A percentile compares a stretch with the other conserved stretches of the same genome.
These are phyloP conservation scores for Phyllotreta cruciferae DNA, from an alignment of 2,888 invertebrate species.

Conservation along the genomic window DNA sequence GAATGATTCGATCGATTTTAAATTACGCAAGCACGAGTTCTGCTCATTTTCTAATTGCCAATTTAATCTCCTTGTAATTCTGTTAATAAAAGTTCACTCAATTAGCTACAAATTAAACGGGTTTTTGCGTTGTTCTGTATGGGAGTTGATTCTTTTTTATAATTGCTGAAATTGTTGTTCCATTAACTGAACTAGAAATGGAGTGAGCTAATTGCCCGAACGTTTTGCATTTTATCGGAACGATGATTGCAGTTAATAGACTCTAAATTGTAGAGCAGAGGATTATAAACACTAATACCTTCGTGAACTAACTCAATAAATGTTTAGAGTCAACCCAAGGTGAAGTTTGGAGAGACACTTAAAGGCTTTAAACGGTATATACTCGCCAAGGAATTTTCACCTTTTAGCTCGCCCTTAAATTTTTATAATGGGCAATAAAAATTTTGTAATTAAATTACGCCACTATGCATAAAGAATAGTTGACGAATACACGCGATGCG, in stretches of 20 bases:
- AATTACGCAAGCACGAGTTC: constrained; percentile 20
- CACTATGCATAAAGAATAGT: no score
- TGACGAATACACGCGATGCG: no score
- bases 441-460: no score
- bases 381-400: constrained; percentile 4
- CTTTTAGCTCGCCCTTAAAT: not conserved
- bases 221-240: constrained; percentile 36
- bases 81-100: not conserved
- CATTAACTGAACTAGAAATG: constrained; percentile 15
- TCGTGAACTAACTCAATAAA: constrained; percentile 31
- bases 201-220: constrained; percentile 16
- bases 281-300: constrained; percentile 29
- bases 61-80: no score
- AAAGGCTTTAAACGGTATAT: constrained; percentile 7
- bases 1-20: constrained; percentile 41
- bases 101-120: constrained; percentile 1
- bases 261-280: constrained; percentile 34
- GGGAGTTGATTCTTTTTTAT: constrained; percentile 6
- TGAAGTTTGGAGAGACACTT: constrained; percentile 19
- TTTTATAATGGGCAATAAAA: no score
- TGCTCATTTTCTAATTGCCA: no score
- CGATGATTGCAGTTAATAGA: constrained; percentile 31
- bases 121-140: constrained; percentile 2
- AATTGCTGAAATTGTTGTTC: constrained; percentile 14
- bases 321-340: constrained; percentile 18